phyloP scores from a whole-genome alignment of 2,113 vertebrate genomes.

The Oncorhynchus nerka region DNA sequence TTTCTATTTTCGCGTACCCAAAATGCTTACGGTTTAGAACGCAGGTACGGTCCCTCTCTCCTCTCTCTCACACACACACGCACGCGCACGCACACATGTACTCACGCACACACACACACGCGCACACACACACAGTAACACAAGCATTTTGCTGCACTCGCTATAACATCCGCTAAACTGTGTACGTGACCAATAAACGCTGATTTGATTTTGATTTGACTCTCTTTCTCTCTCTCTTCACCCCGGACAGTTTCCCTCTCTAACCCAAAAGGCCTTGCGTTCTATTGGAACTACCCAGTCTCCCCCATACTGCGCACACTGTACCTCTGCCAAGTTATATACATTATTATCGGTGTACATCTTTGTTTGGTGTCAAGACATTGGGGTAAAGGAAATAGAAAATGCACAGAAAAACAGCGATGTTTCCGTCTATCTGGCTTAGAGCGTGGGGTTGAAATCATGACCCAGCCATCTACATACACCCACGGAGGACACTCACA shows the following conservation, averaged over 20 bases:
- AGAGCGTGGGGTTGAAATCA: constrained; percentile 27
- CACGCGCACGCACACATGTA: too few species aligned
- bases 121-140: too few species aligned
- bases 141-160: too few species aligned
- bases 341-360: not conserved
- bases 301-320: not conserved
- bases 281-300: not conserved
- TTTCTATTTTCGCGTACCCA: too few species aligned
- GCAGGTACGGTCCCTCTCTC: too few species aligned
- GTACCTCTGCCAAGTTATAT: not conserved
- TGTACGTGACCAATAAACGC: too few species aligned
- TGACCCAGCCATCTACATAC: constrained; percentile 20
- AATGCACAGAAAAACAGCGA: constrained; percentile 16
- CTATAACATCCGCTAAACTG: too few species aligned
- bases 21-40: too few species aligned
- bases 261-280: too few species aligned
- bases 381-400: constrained; percentile 19
- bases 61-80: too few species aligned
- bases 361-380: constrained; percentile 22
- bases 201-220: not conserved
- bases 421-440: constrained; percentile 16
- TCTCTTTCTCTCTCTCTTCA: not conserved
- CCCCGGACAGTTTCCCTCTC: too few species aligned
- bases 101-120: too few species aligned
- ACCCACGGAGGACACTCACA: constrained; percentile 1